Evolutionary conservation across 1,140 invertebrate genomes (phyloP).

Genomic region (Bombus impatiens): DNA sequence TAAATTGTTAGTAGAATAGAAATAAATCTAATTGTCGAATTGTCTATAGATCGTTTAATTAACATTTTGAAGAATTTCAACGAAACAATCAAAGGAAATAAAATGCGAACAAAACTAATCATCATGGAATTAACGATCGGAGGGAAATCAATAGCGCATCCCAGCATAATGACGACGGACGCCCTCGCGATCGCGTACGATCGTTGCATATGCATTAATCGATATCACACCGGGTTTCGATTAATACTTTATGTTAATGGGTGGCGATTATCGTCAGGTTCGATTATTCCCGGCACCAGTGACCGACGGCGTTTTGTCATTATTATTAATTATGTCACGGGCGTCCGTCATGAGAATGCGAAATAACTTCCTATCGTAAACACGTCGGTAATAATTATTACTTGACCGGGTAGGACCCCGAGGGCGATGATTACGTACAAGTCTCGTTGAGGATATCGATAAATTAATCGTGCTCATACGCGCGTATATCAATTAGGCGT

Average conservation of each 20-base stretch:
- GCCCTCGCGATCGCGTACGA: not conserved
- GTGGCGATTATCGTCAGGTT: not conserved
- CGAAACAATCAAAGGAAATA: not conserved
- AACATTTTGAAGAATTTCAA: not conserved
- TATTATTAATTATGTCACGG: slow-evolving; percentile 65
- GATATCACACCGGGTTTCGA: slow-evolving; percentile 20
- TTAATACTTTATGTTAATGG: slow-evolving; percentile 55
- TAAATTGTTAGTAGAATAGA: not conserved
- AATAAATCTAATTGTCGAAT: not conserved
- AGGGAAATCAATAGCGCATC: not conserved
- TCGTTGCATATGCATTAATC: slow-evolving; percentile 31
- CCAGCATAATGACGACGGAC: not conserved
- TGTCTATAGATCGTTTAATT: not conserved
- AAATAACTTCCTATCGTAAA: slow-evolving; percentile 59
- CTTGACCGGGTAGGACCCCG: slow-evolving; percentile 43
- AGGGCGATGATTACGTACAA: slow-evolving; percentile 60
- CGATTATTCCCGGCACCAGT: slow-evolving; percentile 19
- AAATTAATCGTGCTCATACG: slow-evolving; percentile 65
- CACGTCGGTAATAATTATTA: slow-evolving; percentile 59
- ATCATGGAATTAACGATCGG: not conserved
- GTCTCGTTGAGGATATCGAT: slow-evolving; percentile 65
- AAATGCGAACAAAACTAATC: not conserved
- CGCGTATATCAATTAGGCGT: slow-evolving; percentile 67
- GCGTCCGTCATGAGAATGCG: slow-evolving; percentile 40
- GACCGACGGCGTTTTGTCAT: slow-evolving; percentile 43